These are phyloP conservation scores for Geothlypis trichas DNA, from an alignment of 2,113 vertebrate genomes.

Conservation along the genomic window DNA sequence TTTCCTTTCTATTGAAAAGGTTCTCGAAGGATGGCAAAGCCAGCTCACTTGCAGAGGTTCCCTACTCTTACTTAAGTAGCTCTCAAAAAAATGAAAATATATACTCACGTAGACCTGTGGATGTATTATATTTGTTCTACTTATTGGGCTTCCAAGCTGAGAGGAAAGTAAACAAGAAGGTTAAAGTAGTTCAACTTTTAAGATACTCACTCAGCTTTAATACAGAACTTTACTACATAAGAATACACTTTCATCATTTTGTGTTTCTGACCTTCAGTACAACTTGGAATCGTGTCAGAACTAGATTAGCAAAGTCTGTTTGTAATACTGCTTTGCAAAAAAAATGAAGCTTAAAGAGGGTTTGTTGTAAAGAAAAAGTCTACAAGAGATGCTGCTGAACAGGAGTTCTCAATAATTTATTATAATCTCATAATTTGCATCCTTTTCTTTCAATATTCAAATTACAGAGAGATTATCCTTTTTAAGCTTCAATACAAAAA, in stretches of 20 bases:
- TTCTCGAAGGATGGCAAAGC: background rate
- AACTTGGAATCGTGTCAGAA: background rate
- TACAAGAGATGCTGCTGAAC: background rate
- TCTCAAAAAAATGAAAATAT: background rate
- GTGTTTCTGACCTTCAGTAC: background rate
- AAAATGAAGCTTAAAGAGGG: background rate
- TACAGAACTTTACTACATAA: background rate
- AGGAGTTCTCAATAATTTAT: background rate
- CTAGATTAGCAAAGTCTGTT: background rate
- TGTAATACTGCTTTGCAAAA: background rate
- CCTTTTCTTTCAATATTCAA: background rate
- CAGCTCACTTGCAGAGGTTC: background rate
- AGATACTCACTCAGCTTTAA: background rate
- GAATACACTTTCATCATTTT: background rate
- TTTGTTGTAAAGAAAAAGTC: background rate
- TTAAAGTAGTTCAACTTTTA: background rate
- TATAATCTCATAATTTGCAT: background rate
- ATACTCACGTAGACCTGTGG: conserved; percentile 96
- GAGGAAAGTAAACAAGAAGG: background rate
- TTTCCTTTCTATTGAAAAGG: background rate
- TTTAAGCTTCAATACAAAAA: background rate
- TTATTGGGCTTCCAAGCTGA: conserved; percentile 95
- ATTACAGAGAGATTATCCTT: background rate
- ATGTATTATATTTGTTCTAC: conserved; percentile 96
- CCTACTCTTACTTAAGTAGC: background rate